Evolutionary conservation across 2,113 vertebrate genomes (phyloP).

Genomic region (Pseudorectes ferrugineus): DNA sequence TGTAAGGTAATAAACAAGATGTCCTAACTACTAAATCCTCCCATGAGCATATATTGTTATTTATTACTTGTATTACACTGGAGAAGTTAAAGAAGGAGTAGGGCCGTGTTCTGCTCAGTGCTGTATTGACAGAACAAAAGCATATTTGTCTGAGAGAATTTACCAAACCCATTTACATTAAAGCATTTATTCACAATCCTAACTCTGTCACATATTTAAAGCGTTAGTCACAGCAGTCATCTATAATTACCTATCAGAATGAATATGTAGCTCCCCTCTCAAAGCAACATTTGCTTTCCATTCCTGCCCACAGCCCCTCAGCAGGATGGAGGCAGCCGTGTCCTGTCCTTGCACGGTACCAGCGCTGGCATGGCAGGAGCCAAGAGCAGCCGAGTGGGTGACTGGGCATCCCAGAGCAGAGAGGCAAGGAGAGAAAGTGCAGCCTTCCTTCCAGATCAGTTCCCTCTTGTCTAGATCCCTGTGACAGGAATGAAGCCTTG

Average conservation of each 20-base stretch:
- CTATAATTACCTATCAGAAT: neutral
- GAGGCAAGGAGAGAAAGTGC: neutral
- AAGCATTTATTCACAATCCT: neutral
- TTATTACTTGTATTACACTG: constrained; percentile 9
- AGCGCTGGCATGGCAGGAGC: fast-evolving
- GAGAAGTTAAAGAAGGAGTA: neutral
- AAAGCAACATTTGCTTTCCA: neutral
- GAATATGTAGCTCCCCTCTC: neutral
- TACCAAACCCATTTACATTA: neutral
- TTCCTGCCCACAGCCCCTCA: neutral
- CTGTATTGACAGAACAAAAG: constrained; percentile 8
- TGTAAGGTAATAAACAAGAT: constrained; percentile 56
- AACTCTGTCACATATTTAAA: neutral
- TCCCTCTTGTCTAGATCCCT: neutral
- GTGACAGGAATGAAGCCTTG: neutral
- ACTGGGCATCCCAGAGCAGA: neutral
- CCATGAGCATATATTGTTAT: constrained; percentile 34
- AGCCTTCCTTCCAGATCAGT: neutral
- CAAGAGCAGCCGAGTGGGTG: neutral
- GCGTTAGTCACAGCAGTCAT: neutral
- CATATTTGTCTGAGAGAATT: neutral
- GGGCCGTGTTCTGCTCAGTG: neutral
- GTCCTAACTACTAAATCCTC: constrained; percentile 30
- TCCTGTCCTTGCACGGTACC: neutral
- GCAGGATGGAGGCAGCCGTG: neutral